Evolutionary conservation across 2,797 vertebrate species (phyloP).

Genomic region (Microctenopoma lineatum): DNA sequence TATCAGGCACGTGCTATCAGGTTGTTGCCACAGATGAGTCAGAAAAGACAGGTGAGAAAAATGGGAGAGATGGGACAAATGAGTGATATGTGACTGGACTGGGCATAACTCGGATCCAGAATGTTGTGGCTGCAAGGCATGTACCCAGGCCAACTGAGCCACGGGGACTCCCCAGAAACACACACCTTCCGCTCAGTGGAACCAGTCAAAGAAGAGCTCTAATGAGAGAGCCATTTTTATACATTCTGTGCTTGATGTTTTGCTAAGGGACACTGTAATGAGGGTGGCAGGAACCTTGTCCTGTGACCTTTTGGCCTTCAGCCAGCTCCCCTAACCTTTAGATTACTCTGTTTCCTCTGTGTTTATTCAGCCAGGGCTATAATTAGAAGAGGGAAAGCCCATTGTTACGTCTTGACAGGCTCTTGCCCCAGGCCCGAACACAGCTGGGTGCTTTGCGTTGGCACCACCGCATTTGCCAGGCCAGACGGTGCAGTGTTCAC

Average conservation of each 20-base stretch:
- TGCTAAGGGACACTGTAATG: conserved; percentile 23
- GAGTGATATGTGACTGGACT: background rate
- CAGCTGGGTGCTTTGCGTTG: conserved; percentile 73
- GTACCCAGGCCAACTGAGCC: conserved; percentile 23
- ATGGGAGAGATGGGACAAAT: background rate
- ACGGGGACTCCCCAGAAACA: conserved; percentile 23
- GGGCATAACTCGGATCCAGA: background rate
- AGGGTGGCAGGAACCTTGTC: conserved; percentile 38
- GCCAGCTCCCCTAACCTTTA: conserved; percentile 55
- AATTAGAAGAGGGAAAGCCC: conserved; percentile 69
- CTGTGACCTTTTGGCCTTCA: conserved; percentile 55
- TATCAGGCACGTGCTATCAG: too few species aligned
- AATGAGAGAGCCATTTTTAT: conserved; percentile 45
- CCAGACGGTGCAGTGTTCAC: conserved; percentile 62
- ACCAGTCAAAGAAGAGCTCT: conserved; percentile 25
- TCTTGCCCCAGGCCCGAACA: conserved; percentile 49
- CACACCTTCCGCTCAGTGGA: conserved; percentile 15
- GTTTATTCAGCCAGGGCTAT: conserved; percentile 70
- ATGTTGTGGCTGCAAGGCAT: conserved; percentile 3
- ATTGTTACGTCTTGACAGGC: conserved; percentile 74
- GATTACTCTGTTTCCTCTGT: conserved; percentile 58
- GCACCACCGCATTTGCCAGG: conserved; percentile 61
- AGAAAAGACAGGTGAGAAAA: background rate
- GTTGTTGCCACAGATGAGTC: too few species aligned
- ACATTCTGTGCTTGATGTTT: conserved; percentile 13